phyloP scores from a whole-genome alignment of 2,113 vertebrate species.

The Salvelinus sp. region DNA sequence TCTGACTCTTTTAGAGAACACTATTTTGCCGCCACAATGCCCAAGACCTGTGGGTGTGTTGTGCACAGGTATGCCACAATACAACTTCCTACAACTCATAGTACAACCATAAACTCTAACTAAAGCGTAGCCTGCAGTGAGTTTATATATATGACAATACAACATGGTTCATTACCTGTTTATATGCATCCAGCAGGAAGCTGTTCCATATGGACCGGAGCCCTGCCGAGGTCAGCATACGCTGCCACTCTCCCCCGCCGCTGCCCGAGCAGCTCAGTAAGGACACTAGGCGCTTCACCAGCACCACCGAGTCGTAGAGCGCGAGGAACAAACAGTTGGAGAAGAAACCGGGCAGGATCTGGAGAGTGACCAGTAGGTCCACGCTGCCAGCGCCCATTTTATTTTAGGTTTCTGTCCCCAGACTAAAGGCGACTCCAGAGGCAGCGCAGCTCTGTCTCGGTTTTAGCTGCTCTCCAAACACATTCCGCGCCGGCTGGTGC shows the following conservation, averaged over 20 bases:
- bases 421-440: too few species aligned
- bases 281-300: constrained; percentile 88
- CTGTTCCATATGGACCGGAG: constrained; percentile 95
- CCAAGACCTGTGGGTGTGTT: too few species aligned
- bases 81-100: background rate
- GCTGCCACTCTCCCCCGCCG: constrained; percentile 84
- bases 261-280: constrained; percentile 81
- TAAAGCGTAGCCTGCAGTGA: background rate
- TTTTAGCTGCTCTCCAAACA: constrained; percentile 22
- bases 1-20: too few species aligned
- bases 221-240: constrained; percentile 94
- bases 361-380: constrained; percentile 91
- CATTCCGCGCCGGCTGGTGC: constrained; percentile 26
- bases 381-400: constrained; percentile 90
- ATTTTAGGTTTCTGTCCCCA: constrained; percentile 7
- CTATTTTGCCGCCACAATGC: too few species aligned
- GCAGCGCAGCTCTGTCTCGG: constrained; percentile 8
- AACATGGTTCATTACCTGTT: constrained; percentile 79
- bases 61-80: too few species aligned
- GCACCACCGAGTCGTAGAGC: constrained; percentile 93
- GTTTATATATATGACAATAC: background rate
- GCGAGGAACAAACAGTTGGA: constrained; percentile 97
- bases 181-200: constrained; percentile 94
- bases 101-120: background rate
- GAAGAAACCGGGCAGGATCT: constrained; percentile 95